Base-by-base conservation (phyloP, 37 sponge, comb jelly and placozoan genomes). In the Theonella swinhoei region DNA sequence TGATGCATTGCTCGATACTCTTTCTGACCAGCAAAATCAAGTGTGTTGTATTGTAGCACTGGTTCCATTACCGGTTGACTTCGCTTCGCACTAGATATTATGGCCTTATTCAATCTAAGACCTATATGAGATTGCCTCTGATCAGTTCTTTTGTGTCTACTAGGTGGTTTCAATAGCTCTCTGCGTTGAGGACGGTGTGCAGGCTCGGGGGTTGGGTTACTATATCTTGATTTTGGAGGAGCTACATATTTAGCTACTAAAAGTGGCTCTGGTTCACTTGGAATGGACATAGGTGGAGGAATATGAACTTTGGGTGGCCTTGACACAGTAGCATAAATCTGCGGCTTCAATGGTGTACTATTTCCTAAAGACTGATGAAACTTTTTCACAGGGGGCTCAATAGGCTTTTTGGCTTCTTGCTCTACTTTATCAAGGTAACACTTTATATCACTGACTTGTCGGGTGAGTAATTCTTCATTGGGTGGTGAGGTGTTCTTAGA, bases 21-120 rank as follows among this genome's bases (percentile, higher is more conserved):
- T 22, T 86, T 81, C 64, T 91, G 91, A 2, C 91, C 91, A 20
- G 91, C 91, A 82, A 91, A 91, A 66, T 91, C 87, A 11, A 81
- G 79, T 11, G 80, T 59, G 39, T 75, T 83, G 30, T 79, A 33
- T 2, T 34, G 58, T 1, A 80, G 81, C 23, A 29, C 26, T 31
- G 81, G 70, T 19, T 47, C 70, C 19, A 31, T 70, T 35, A 3
- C 2, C 65, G 4, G 37, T 47, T 7, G 14, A 47, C 54, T 14
- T 14, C 54, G 7, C 14, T 47, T 47, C 14, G 54, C 54, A 7
- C 54, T 14, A 14, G 54, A 47, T 7, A 47, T 14, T 47, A 47
- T 47, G 14, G 54, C 14, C 14, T 47, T 47, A 14, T 7, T 47
- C 54, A 47, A 14, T 7, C 14, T 47, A 47, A 7, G 54, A 7